phyloP scores from a whole-genome alignment of 2,113 vertebrate genomes.

The Festucalex cinctus region DNA sequence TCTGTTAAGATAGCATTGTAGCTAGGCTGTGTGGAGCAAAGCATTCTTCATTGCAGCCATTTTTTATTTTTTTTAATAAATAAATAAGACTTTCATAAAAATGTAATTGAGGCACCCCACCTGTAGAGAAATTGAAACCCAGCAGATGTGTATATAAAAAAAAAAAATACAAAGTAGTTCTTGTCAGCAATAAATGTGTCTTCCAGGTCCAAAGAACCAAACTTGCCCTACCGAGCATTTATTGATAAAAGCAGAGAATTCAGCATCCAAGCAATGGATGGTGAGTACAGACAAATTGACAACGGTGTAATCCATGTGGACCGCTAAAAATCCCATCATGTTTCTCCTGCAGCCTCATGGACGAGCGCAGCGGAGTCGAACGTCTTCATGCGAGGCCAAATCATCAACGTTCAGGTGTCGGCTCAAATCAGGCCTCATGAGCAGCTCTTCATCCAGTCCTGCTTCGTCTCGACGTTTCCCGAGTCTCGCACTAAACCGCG shows the following conservation, averaged over 20 bases:
- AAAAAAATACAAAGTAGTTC: too few relatives aligned
- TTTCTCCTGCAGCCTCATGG: constrained; percentile 52
- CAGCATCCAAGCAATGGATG: constrained; percentile 47
- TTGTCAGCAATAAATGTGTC: not conserved
- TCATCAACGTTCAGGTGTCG: constrained; percentile 54
- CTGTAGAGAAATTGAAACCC: not conserved
- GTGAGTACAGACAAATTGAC: constrained; percentile 37
- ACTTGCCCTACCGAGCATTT: not conserved
- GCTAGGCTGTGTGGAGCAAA: too few relatives aligned
- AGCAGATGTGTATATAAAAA: not conserved
- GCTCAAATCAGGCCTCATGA: constrained; percentile 22
- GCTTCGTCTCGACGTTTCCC: constrained; percentile 46
- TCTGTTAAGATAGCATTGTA: too few relatives aligned
- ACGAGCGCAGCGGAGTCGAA: constrained; percentile 26
- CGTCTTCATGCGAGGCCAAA: constrained; percentile 47
- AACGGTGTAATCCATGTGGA: not conserved
- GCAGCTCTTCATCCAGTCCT: constrained; percentile 60
- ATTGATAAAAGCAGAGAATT: constrained; percentile 9
- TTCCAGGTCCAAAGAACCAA: constrained; percentile 20
- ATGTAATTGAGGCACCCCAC: too few relatives aligned
- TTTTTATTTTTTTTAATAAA: too few relatives aligned
- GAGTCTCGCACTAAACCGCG: constrained; percentile 33
- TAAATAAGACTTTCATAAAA: too few relatives aligned
- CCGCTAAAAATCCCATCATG: not conserved
- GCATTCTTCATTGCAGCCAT: too few relatives aligned